Evolutionary conservation across 2,113 vertebrate species (phyloP), one percentile per base, ranked within the genome.

Genomic region (Neofelis nebulosa): DNA sequence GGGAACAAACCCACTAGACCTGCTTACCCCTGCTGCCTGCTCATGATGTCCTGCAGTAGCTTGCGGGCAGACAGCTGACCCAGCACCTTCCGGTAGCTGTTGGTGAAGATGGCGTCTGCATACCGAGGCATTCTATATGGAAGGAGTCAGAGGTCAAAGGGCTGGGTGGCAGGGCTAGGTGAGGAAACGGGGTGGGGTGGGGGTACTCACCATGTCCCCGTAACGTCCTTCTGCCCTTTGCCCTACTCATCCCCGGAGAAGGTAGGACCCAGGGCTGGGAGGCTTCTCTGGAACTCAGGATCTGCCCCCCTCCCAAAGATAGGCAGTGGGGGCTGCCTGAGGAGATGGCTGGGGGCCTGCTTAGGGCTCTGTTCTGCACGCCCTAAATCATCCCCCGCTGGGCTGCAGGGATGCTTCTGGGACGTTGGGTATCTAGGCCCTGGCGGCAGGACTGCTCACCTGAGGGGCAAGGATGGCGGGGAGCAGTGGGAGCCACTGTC

Each of bases 51-150:
- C 98, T 99, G 99, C 10, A 99, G 98, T 94, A 99, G 99, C 96
- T 99, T 99, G 88, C 99, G 99, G 93, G 99, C 99, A 0, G 99
- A 99, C 94, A 99, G 99, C 96, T 99, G 99, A 52, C 99, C 99
- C 97, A 99, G 98, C 95, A 99, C 99, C 91, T 99, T 99, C 93
- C 99, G 99, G 98, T 99, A 99, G 97, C 99, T 99, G 98, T 99
- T 99, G 0, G 99, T 99, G 96, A 99, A 99, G 98, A 99, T 99
- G 98, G 99, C 99, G 1, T 99, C 99, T 2, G 99, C 99, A 0
- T 99, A 99, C 91, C 99, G 99, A 86, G 98, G 99, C 52, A 97
- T 98, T 98, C 99, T 99, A 74, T 80, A 50, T 86, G 41, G 55
- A 95, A 61, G 45, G 87, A 80, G 68, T 97, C 71, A 94, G 83